Percentiles rank a stretch among this genome's conserved stretches.
phyloP scores from a whole-genome alignment of 2,113 vertebrate genomes.

The Hemibagrus wyckioides region DNA sequence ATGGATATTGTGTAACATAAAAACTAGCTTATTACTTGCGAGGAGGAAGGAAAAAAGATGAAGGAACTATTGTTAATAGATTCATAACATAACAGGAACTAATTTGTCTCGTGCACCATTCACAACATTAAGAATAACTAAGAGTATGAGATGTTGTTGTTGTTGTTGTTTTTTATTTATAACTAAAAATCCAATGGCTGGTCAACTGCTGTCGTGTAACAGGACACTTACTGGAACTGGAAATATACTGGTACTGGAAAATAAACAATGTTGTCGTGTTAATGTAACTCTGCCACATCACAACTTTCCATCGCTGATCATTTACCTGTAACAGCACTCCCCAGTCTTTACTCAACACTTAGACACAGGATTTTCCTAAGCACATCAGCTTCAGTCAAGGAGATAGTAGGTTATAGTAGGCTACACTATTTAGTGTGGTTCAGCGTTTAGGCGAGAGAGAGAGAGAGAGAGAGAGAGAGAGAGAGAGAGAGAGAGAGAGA shows the following conservation, averaged over 20 bases:
- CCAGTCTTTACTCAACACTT: not conserved
- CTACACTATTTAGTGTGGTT: not conserved
- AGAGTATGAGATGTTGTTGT: not conserved
- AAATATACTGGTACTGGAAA: not conserved
- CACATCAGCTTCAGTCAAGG: not conserved
- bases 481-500: not conserved
- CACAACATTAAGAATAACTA: not conserved
- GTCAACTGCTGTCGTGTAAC: not conserved
- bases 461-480: constrained; percentile 33
- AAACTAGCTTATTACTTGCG: not conserved
- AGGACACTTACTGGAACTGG: not conserved
- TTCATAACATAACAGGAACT: not conserved
- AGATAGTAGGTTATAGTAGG: not conserved
- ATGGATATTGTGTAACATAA: too few relatives aligned
- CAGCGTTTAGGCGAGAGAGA: not conserved
- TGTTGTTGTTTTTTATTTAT: not conserved
- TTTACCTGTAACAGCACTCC: not conserved
- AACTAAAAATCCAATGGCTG: not conserved
- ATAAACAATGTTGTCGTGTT: not conserved
- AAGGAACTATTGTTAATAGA: not conserved
- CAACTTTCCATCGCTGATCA: not conserved
- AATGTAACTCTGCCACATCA: not conserved
- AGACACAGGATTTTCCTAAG: not conserved
- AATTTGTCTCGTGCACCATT: not conserved
- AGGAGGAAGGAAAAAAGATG: not conserved